Conservation (phyloP, 2,797 vertebrate genomes). For the Parauchenoglanis ngamensis region DNA sequence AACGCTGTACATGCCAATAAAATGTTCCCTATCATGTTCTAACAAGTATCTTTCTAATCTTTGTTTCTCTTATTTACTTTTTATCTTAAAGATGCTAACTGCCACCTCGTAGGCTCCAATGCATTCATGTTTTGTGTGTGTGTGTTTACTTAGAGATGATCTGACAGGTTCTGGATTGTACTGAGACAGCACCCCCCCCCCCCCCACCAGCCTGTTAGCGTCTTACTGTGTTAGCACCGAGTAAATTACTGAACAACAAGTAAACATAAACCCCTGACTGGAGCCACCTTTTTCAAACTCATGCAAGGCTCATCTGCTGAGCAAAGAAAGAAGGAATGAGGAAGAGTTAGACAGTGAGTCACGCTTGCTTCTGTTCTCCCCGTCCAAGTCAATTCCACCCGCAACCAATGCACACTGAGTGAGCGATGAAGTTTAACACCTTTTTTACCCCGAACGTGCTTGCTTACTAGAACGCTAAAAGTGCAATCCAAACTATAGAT, state of each 20-base stretch:
- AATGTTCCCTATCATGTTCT: no score
- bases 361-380: background rate
- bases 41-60: no score
- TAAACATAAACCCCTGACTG: background rate
- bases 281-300: constrained; percentile 1
- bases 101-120: no score
- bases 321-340: constrained; percentile 2
- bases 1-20: no score
- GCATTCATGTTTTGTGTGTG: no score
- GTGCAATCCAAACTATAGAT: background rate
- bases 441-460: background rate
- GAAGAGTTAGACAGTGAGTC: constrained; percentile 4
- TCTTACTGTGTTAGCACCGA: background rate
- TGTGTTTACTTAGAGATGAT: no score
- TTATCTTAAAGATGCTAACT: no score
- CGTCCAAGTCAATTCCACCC: background rate
- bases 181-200: no score
- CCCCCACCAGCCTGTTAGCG: background rate
- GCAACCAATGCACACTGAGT: background rate
- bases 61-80: no score
- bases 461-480: background rate
- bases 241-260: background rate
- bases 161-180: no score
- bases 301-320: background rate
- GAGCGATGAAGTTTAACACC: background rate